Evolutionary conservation across 2,113 vertebrate genomes (phyloP).

Genomic region (Paracanthobrama guichenoti): DNA sequence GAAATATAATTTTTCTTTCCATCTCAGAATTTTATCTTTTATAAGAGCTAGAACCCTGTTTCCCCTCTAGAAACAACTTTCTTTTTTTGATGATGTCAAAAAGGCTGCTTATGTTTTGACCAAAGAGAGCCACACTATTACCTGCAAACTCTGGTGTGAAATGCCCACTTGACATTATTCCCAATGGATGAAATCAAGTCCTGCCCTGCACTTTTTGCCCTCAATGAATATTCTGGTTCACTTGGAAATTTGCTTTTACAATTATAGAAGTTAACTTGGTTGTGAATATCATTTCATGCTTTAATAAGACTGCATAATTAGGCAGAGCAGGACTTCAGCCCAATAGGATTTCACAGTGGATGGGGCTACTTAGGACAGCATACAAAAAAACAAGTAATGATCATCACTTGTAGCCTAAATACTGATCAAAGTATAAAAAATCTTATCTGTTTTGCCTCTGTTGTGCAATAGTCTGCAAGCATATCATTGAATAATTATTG

Average conservation of each 20-base stretch:
- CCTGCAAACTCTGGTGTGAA: neutral
- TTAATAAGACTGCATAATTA: neutral
- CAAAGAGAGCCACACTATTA: neutral
- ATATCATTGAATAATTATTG: neutral
- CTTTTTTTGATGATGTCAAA: neutral
- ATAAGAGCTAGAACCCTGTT: too few species aligned
- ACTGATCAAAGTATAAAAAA: neutral
- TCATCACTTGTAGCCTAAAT: neutral
- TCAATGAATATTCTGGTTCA: neutral
- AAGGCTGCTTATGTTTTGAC: neutral
- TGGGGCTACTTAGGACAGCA: neutral
- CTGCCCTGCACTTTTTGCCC: neutral
- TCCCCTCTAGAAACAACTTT: neutral
- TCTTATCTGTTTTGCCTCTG: too few species aligned
- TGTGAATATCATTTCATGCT: neutral
- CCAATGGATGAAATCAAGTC: neutral
- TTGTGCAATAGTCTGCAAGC: neutral
- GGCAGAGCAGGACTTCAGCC: neutral
- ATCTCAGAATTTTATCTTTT: neutral
- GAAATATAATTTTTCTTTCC: neutral
- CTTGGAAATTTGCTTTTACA: neutral
- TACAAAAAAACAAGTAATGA: neutral
- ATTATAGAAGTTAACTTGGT: neutral
- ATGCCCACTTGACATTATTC: neutral
- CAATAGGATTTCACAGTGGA: neutral